Conservation (phyloP, 2,797 vertebrate species). For the Tachyglossus aculeatus region DNA sequence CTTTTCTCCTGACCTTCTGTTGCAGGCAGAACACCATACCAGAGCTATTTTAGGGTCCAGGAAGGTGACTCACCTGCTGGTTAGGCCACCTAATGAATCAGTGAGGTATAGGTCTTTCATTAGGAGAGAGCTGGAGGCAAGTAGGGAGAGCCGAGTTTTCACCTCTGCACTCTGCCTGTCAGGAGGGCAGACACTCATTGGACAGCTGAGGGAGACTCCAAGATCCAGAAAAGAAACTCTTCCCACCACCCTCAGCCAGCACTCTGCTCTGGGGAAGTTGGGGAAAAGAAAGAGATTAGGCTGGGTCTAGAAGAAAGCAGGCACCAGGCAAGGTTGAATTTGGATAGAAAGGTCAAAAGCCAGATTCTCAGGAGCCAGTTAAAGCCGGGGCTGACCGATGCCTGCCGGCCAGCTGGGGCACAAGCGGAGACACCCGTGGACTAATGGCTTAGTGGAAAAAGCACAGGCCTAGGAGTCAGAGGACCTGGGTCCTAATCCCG, state of each 20-base stretch:
- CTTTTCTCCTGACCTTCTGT: background rate
- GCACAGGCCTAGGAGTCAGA: too few species aligned
- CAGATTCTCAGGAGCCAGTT: too few species aligned
- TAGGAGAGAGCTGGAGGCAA: background rate
- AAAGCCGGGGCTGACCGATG: too few species aligned
- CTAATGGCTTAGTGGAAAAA: too few species aligned
- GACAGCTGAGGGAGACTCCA: background rate
- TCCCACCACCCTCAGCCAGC: too few species aligned
- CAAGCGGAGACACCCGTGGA: too few species aligned
- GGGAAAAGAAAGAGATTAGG: too few species aligned
- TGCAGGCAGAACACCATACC: background rate
- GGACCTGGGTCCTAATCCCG: too few species aligned
- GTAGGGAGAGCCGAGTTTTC: background rate
- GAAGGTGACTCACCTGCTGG: background rate
- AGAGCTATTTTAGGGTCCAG: conserved; percentile 1
- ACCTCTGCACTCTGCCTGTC: background rate
- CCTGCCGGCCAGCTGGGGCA: too few species aligned
- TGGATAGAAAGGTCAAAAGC: background rate
- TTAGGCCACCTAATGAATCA: conserved; percentile 4
- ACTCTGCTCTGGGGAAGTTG: too few species aligned
- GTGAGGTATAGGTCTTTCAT: background rate
- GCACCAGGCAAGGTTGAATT: background rate
- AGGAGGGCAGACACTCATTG: background rate
- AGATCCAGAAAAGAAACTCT: background rate
- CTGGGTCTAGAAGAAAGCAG: background rate